Evolutionary conservation across 2,113 vertebrate genomes (phyloP), one percentile per base, ranked within the genome.

Genomic region (Chrysemys picta): DNA sequence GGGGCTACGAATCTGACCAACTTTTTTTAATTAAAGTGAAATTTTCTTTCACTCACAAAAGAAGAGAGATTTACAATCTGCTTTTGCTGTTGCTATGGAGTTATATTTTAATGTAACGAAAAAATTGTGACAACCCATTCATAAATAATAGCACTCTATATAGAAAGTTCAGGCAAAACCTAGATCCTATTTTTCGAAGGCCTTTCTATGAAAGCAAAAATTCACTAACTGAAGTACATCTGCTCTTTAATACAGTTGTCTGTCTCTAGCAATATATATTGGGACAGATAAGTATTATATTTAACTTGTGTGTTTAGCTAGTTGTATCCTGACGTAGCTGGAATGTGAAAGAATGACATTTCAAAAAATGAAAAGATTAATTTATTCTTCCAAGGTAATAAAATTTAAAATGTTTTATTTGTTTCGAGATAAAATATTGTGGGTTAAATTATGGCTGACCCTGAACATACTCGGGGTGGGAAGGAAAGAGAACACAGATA

Each of bases 1-100:
- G 78, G 3, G 22, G 35, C 14, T 2, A 8, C 1, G 0, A 0
- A 38, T 89, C 79, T 80, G 59, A 17, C 82, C 0, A 56, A 22
- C 5, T 86, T 75, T 38, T 69, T 21, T 38, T 52, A 84, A 88
- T 79, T 56, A 31, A 80, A 81, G 1, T 12, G 87, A 27, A 52
- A 1, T 45, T 50, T 13, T 94, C 87, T 89, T 83, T 42, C 35
- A n/a, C 31, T 89, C 57, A 35, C 17, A 6, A 2, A 5, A 84
- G 45, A 22, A 84, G 17, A 79, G 72, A 85, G 14, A 72, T 90
- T 89, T 52, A 76, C 90, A 42, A 11, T 75, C 47, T 1, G 62
- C 7, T 80, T 62, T 45, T 84, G 49, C 65, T 88, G 6, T 83
- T 11, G 86, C 14, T 57, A 11, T 14, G 8, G 4, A 88, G 88